phyloP scores from a whole-genome alignment of 2,888 invertebrate genomes.

The Drosophila emarginata region DNA sequence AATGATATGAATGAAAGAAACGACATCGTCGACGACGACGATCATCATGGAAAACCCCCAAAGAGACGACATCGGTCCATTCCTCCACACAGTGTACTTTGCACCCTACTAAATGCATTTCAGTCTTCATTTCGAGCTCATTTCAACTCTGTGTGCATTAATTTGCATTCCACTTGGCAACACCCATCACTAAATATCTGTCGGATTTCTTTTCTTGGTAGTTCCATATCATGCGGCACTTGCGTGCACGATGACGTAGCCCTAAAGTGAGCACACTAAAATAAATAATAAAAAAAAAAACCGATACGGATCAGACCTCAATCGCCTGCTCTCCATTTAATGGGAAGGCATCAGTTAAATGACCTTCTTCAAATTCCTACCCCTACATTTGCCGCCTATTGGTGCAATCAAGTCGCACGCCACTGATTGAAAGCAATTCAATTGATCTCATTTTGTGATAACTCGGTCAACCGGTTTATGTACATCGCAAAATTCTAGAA shows the following conservation, averaged over 20 bases:
- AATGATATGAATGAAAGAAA: slow-evolving; percentile 35
- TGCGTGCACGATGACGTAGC: slow-evolving; percentile 65
- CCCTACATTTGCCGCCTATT: neutral
- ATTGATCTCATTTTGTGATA: slow-evolving; percentile 45
- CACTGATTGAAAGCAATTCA: slow-evolving; percentile 39
- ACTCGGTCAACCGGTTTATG: slow-evolving; percentile 38
- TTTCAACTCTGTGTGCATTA: slow-evolving; percentile 20
- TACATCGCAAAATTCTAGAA: slow-evolving; percentile 23
- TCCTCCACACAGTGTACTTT: slow-evolving; percentile 51
- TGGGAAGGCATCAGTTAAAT: slow-evolving; percentile 5
- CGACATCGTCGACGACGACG: neutral
- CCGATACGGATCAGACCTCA: slow-evolving; percentile 8
- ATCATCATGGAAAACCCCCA: slow-evolving; percentile 71
- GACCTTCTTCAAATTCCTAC: slow-evolving; percentile 39
- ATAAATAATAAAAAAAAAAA: neutral
- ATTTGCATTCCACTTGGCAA: slow-evolving; percentile 33
- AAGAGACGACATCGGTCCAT: slow-evolving; percentile 49
- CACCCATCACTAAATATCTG: slow-evolving; percentile 17
- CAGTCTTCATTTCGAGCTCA: neutral
- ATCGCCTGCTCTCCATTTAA: slow-evolving; percentile 27
- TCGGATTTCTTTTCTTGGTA: slow-evolving; percentile 11
- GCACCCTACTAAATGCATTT: slow-evolving; percentile 44
- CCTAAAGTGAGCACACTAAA: neutral
- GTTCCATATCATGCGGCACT: slow-evolving; percentile 50
- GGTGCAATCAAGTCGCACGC: slow-evolving; percentile 48